Percentiles rank a stretch among this genome's conserved stretches.
Evolutionary conservation across 2,888 invertebrate species (phyloP).

Genomic region (Drosophila paranaensis): DNA sequence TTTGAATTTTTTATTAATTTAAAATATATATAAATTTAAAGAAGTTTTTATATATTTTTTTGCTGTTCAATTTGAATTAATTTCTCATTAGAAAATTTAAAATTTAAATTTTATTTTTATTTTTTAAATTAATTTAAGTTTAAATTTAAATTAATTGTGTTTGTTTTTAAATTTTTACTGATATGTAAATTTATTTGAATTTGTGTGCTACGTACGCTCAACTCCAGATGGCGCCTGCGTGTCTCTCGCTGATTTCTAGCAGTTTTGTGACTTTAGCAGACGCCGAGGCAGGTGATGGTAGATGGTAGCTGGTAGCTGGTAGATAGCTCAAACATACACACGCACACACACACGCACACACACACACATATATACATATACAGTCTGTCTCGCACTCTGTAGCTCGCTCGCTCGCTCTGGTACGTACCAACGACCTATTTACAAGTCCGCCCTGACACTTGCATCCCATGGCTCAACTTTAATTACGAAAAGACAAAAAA

Average conservation of each 20-base stretch:
- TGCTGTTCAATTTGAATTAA: too few relatives aligned
- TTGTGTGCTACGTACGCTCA: neutral
- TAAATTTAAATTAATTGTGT: neutral
- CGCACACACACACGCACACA: slow-evolving; percentile 1
- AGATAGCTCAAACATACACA: neutral
- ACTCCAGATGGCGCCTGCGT: slow-evolving; percentile 48
- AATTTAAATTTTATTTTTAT: too few relatives aligned
- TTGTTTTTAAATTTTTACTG: neutral
- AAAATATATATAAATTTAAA: too few relatives aligned
- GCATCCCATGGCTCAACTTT: slow-evolving; percentile 35
- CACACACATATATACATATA: neutral
- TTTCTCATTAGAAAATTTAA: too few relatives aligned
- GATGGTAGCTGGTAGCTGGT: neutral
- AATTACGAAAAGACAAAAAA: slow-evolving; percentile 20
- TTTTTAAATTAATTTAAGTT: too few relatives aligned
- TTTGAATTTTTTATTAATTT: too few relatives aligned
- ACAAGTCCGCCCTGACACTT: slow-evolving; percentile 22
- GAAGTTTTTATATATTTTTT: too few relatives aligned
- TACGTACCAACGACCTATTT: slow-evolving; percentile 34
- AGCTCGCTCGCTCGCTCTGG: neutral
- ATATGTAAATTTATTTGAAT: neutral
- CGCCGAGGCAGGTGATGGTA: neutral
- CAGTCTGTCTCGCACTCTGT: neutral
- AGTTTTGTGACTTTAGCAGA: slow-evolving; percentile 41
- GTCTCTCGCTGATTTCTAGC: slow-evolving; percentile 29